Base-by-base conservation (phyloP, 1,140 invertebrate genomes). In the Eubasilissa regina region DNA sequence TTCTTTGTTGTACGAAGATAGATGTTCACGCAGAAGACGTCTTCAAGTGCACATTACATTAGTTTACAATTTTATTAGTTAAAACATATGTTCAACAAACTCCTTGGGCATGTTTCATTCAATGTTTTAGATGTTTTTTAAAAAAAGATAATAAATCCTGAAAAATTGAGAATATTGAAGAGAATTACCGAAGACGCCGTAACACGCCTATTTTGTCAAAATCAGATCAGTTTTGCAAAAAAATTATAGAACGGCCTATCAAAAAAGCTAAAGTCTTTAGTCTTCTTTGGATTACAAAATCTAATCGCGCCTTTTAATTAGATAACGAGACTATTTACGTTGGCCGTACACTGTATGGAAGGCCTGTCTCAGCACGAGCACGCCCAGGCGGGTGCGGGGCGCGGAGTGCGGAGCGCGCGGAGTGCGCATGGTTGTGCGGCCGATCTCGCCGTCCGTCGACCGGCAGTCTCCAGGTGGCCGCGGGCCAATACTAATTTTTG, bases 401-500 rank as follows among this genome's bases (percentile, higher is more conserved):
- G 60, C 60, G 60, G 60, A 13, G 9, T 19, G 15, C 15, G 21
- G 0, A 17, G 43, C 43, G 64, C 4, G 64, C 6, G 43, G 19
- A 64, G 60, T 35, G 6, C 19, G 43, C 35, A 64, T 25, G 21
- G 60, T 13, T 21, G 60, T 13, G 19, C 21, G 35, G 19, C 9
- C 44, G 13, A 70, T 6, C 7, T 11, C 68, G 68, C 19, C 56
- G 62, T 35, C 56, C 62, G 4, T 56, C 74, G 25, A n/a, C 76
- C 73, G 6, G 25, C 25, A 35, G 25, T 21, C 70, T 73, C 78
- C 75, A 44, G 43, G 66, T 72, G 79, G 80, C 19, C 81, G 80
- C 74, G 77, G 81, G 73, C 75, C 83, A 82, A 82, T 35, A 75
- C 73, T 75, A 75, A 75, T 75, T 56, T 60, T 35, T 64, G 60